These are phyloP conservation scores for Polyodon spathula DNA, from an alignment of 2,113 vertebrate genomes.

Conservation along the genomic window DNA sequence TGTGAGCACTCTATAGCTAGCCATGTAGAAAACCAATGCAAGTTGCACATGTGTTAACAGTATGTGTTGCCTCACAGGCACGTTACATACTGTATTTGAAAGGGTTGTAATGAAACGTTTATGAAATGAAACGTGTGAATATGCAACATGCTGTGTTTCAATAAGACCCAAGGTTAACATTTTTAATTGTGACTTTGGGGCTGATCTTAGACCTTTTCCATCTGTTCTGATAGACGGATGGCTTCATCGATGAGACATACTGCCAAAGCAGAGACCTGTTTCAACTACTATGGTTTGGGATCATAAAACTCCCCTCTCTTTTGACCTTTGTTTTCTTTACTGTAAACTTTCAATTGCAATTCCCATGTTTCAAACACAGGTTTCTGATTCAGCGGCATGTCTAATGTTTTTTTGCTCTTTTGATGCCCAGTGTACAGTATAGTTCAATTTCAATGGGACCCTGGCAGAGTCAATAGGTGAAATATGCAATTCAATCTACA, in stretches of 20 bases:
- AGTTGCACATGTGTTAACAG: too few relatives aligned
- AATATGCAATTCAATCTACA: too few relatives aligned
- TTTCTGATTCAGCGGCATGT: too few relatives aligned
- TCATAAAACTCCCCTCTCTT: too few relatives aligned
- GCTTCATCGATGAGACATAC: not conserved
- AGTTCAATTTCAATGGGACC: too few relatives aligned
- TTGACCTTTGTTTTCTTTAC: too few relatives aligned
- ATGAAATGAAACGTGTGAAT: not conserved
- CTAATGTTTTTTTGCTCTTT: too few relatives aligned
- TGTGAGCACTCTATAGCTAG: slow-evolving; percentile 61
- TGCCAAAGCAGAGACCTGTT: not conserved
- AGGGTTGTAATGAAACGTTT: not conserved
- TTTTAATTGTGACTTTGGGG: not conserved
- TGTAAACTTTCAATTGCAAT: too few relatives aligned
- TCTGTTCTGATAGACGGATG: not conserved
- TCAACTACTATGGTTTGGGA: too few relatives aligned
- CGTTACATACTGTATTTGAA: not conserved
- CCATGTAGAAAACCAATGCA: not conserved
- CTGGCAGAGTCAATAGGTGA: too few relatives aligned
- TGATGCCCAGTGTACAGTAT: too few relatives aligned
- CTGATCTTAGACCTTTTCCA: not conserved
- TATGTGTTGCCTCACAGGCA: not conserved
- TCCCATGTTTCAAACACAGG: too few relatives aligned
- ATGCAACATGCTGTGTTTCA: not conserved
- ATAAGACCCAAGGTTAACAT: not conserved